Base-by-base conservation (phyloP, 2,797 vertebrate species). In the Gymnoscopelus microlampas region DNA sequence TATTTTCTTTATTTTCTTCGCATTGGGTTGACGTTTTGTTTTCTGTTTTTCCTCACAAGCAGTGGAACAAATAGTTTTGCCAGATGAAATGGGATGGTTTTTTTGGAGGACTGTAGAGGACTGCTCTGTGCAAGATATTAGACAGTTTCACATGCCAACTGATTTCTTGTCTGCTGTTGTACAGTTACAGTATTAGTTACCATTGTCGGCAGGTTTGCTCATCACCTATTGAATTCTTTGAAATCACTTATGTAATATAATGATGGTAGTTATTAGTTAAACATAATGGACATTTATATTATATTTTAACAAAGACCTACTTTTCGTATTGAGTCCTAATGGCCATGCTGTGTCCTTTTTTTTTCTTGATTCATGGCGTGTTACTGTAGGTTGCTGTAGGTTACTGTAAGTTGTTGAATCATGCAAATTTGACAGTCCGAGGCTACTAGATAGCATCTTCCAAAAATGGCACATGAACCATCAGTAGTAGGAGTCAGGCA, bases 51-150 rank as follows among this genome's bases (percentile, higher is more conserved):
- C 74, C 56, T 63, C 44, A 14, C 63, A 60, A 60, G 44, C 19
- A 70, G 53, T 51, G 78, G 57, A 87, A 79, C 39, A 73, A 68
- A 70, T 78, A 50, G 73, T 60, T 78, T 63, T 14, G 59, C 50
- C 55, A 56, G 55, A 74, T 78, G 44, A 78, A 63, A 71, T 4
- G 44, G 53, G 51, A 75, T 53, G 26, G 23, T 32, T 59, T 57
- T n/a, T 32, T 63, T 50, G 14, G 48, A 54, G 47, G 8, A 53
- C 55, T 63, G 49, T 53, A 57, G 29, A 24, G 32, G 19, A 29
- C 19, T 32, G 51, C 63, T 67, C 60, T 73, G 56, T 72, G 48
- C 39, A 53, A 61, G 61, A 32, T 47, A 63, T 56, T 35, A 4
- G n/a, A 60, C 26, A 7, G 14, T 66, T 71, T 8, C 53, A 55